Percentiles rank a stretch among this genome's conserved stretches.
phyloP scores from a whole-genome alignment of 1,140 invertebrate genomes.

The Zaprionus kolodkinae region DNA sequence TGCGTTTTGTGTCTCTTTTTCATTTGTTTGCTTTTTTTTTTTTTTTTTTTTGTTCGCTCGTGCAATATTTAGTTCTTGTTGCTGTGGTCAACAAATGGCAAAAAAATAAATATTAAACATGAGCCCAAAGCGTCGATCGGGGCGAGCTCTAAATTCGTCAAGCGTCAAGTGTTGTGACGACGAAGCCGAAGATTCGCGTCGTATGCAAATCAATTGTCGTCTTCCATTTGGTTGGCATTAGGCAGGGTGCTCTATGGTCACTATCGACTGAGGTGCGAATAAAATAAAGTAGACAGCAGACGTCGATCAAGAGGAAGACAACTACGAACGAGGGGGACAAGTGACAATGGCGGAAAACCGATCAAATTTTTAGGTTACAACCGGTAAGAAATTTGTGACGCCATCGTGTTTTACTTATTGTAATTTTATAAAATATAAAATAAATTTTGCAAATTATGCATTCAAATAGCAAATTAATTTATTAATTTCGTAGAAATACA shows the following conservation, averaged over 20 bases:
- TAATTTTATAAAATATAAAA: no score
- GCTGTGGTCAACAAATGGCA: constrained; percentile 78
- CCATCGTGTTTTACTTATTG: constrained; percentile 21
- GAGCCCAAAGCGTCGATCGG: not conserved
- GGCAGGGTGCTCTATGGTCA: constrained; percentile 53
- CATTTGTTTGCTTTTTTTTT: constrained; percentile 1
- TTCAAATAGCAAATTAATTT: not conserved
- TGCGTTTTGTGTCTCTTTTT: constrained; percentile 21
- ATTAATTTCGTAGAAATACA: not conserved
- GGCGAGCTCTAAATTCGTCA: not conserved
- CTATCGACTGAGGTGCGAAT: constrained; percentile 30
- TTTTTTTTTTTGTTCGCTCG: constrained; percentile 35
- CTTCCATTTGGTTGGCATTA: constrained; percentile 24
- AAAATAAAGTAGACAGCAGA: constrained; percentile 20
- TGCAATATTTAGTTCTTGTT: constrained; percentile 72
- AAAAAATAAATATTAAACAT: constrained; percentile 81
- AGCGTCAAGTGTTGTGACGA: constrained; percentile 4
- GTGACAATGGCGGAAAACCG: constrained; percentile 30
- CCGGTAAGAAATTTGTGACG: constrained; percentile 15
- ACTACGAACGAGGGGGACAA: constrained; percentile 1
- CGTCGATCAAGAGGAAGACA: not conserved
- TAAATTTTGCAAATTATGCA: not conserved
- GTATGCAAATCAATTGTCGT: constrained; percentile 56
- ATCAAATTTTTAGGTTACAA: constrained; percentile 46
- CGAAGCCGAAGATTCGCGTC: constrained; percentile 20